Percentiles rank a stretch among this genome's conserved stretches.
phyloP scores from a whole-genome alignment of 1,140 invertebrate genomes.

The Drosophila navojoa region DNA sequence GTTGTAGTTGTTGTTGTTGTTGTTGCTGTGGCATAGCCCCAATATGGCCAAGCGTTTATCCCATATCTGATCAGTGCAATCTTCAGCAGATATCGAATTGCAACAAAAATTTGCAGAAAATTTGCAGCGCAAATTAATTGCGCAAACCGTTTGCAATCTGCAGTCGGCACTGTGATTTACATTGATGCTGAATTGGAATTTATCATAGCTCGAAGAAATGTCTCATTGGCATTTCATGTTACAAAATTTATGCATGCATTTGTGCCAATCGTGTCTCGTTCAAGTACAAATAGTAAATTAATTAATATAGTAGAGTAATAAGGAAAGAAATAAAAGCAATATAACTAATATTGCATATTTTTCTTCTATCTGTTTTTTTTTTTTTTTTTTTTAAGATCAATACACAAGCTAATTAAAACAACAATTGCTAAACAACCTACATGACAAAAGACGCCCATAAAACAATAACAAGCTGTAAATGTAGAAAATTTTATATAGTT shows the following conservation, averaged over 20 bases:
- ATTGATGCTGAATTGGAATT: slow-evolving; percentile 8
- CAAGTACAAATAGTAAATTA: slow-evolving; percentile 67
- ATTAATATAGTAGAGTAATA: slow-evolving; percentile 49
- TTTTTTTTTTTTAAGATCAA: slow-evolving; percentile 16
- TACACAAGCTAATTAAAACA: slow-evolving; percentile 64
- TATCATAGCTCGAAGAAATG: background rate
- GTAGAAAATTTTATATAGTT: background rate
- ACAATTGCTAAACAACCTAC: slow-evolving; percentile 10
- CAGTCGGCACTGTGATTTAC: slow-evolving; percentile 48
- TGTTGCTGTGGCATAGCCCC: background rate
- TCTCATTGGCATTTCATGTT: background rate
- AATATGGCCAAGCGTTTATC: slow-evolving; percentile 45
- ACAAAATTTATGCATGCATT: slow-evolving; percentile 52
- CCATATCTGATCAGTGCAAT: slow-evolving; percentile 46
- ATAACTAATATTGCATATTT: slow-evolving; percentile 13
- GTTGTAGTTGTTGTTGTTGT: slow-evolving; percentile 18
- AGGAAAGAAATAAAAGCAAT: slow-evolving; percentile 17
- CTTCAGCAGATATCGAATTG: slow-evolving; percentile 50
- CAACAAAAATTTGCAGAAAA: slow-evolving; percentile 41
- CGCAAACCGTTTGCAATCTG: slow-evolving; percentile 54
- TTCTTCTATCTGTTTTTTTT: no score
- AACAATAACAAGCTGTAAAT: background rate
- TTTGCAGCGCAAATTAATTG: slow-evolving; percentile 68
- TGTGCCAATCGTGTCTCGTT: slow-evolving; percentile 50
- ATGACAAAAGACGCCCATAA: slow-evolving; percentile 12